These are phyloP conservation scores for Heliconius nattereri DNA, from an alignment of 1,140 invertebrate genomes.

Conservation along the genomic window DNA sequence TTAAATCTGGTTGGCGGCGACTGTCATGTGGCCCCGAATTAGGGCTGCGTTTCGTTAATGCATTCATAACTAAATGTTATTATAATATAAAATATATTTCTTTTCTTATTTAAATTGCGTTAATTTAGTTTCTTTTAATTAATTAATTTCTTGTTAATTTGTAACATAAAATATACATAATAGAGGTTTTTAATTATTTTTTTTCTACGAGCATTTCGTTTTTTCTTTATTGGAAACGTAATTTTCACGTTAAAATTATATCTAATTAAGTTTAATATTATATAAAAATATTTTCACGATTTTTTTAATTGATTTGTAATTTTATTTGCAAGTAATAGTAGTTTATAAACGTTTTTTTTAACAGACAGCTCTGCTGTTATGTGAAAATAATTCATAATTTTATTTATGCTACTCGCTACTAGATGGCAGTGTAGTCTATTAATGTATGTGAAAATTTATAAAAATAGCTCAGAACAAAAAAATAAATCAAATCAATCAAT, in stretches of 20 bases:
- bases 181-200: background rate
- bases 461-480: too few relatives aligned
- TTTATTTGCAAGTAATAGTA: too few relatives aligned
- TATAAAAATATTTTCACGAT: too few relatives aligned
- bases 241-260: background rate
- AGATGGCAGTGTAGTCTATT: conserved; percentile 10
- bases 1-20: conserved; percentile 66
- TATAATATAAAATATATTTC: background rate
- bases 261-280: too few relatives aligned
- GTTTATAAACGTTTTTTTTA: too few relatives aligned
- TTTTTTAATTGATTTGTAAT: too few relatives aligned
- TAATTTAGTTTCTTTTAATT: background rate
- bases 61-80: background rate
- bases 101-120: background rate
- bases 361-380: background rate
- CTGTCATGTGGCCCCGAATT: conserved; percentile 52
- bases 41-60: conserved; percentile 21
- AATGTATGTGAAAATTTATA: too few relatives aligned
- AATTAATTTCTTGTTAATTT: background rate
- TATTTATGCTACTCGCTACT: conserved; percentile 9
- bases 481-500: too few relatives aligned
- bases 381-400: background rate
- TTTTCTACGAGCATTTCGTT: background rate
- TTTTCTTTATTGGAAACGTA: background rate
- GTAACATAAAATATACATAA: background rate